Base-by-base conservation (phyloP, 2,797 vertebrate genomes). In the Glossophaga mutica region DNA sequence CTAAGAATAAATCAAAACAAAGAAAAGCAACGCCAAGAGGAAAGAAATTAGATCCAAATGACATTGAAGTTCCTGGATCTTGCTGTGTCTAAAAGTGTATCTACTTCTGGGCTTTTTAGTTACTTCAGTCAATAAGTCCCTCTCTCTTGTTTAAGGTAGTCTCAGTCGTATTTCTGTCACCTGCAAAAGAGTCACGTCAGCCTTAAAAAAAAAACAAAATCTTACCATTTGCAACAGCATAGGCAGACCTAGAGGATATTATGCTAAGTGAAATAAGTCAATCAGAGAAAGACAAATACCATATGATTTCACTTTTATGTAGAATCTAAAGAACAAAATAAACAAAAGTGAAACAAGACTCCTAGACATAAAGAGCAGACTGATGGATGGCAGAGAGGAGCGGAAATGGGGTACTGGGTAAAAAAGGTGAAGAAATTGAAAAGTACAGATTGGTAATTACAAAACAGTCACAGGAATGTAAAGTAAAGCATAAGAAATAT, bases 1-100 rank as follows among this genome's bases (percentile, higher is more conserved):
- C 71, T 94, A 95, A 88, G 34, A 91, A 94, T 48, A 34, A 91
- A 96, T 19, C 37, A 62, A 71, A 78, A 93, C 46, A 94, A 94
- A 85, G 62, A 88, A 95, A 87, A 95, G 37, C 16, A 76, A n/a
- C 83, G 37, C 18, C 65, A 70, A 95, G 71, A 50, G 42, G 34
- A 87, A n/a, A 91, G 48, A 92, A 37, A 90, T 52, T 77, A 44
- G 55, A 22, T 78, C 77, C 57, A 91, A 84, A 65, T 65, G 32
- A 90, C 57, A 78, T 94, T 92, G 67, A 73, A 96, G 24, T 77
- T 82, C 39, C 39, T 92, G 8, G 55, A 84, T 90, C 50, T 94
- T 92, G 48, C 71, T 85, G 4, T 65, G 16, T 88, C 50, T 76
- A 67, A 96, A 97, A 78, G 34, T 37, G 85, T 39, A 89, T 46